These are phyloP conservation scores for Uropetala carovei DNA, from an alignment of 2,888 invertebrate species.

Conservation along the genomic window DNA sequence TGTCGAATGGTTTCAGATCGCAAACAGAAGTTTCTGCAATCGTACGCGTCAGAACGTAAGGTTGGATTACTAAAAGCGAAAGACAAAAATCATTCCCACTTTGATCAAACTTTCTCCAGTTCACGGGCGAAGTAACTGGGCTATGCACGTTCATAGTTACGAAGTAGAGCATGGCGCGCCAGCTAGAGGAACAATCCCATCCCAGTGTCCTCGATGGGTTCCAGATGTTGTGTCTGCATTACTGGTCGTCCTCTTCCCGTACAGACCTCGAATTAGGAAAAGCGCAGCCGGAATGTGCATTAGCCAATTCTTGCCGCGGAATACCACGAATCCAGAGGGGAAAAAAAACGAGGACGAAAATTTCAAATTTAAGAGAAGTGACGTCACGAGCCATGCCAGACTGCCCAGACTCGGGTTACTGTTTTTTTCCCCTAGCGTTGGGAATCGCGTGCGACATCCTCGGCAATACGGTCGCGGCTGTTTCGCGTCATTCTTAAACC, in stretches of 20 bases:
- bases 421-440: background rate
- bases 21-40: too few relatives aligned
- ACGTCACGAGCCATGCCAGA: background rate
- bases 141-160: background rate
- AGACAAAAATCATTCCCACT: background rate
- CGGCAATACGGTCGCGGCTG: background rate
- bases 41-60: too few relatives aligned
- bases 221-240: constrained; percentile 19
- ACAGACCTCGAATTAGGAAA: constrained; percentile 23
- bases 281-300: background rate
- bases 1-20: too few relatives aligned
- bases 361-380: background rate
- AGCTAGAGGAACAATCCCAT: background rate
- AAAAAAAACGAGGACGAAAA: constrained; percentile 15
- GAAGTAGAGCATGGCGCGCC: background rate
- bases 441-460: background rate
- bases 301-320: background rate
- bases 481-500: background rate
- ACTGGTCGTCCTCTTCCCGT: background rate
- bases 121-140: background rate
- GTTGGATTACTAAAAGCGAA: too few relatives aligned
- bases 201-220: background rate
- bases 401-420: background rate
- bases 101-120: background rate
- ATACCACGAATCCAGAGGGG: background rate